Evolutionary conservation across 1,140 invertebrate species (phyloP), one percentile per base, ranked within the genome.

Genomic region (Euborellia annulipes): DNA sequence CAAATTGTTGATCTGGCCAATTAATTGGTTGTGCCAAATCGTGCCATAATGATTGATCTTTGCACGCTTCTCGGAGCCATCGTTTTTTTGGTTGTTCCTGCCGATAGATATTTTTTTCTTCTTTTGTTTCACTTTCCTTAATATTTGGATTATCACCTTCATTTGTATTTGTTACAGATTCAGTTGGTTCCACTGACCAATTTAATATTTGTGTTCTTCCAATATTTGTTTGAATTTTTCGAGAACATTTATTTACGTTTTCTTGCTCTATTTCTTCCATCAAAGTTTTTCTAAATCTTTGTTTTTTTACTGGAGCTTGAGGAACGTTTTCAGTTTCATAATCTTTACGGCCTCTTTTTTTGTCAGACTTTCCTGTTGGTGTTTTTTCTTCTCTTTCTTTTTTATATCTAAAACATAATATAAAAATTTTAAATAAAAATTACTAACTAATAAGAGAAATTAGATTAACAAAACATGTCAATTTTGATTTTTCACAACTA

Each of bases 11-110:
- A 18, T 52, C 49, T 16, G 19, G 46, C 59, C 58, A 62, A 52
- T 62, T 56, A 17, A 63, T 49, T 47, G 68, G 55, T 48, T 50
- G 51, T 57, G 68, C 68, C 56, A 72, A 46, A 58, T 66, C 50
- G 58, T 55, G 49, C 53, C 58, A 58, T 18, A 68, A 43, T 23
- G 67, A 62, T 43, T 69, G 67, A 13, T 76, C 70, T 19, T 70
- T 54, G 17, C 67, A 63, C 1, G 71, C 73, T 57, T 75, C 72
- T 3, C 70, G 58, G 11, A 76, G 51, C 75, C 75, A 77, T n/a
- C 72, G 62, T 52, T 76, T 75, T 55, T 77, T 77, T 17, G 73
- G 73, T 47, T 75, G 66, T 45, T 45, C 63, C 41, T 3, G 62
- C 55, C 19, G 60, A 59, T 0, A 52, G 55, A 0, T 59, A 53